Evolutionary conservation across 2,797 vertebrate genomes (phyloP).

Genomic region (Acanthurus tractus): DNA sequence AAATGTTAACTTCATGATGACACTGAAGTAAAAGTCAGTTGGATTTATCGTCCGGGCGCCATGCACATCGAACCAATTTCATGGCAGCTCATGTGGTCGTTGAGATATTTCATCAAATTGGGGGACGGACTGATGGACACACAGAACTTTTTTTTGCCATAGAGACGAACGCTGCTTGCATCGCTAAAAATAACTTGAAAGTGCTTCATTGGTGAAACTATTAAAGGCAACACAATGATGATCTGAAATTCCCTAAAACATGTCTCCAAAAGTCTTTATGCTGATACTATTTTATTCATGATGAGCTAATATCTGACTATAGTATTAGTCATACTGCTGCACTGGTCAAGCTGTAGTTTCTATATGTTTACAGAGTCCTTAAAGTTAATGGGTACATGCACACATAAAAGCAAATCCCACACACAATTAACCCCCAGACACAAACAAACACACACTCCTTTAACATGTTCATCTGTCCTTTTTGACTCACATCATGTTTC

Average conservation of each 20-base stretch:
- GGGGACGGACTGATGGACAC: background rate
- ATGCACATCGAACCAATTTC: background rate
- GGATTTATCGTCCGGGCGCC: background rate
- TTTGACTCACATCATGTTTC: constrained; percentile 27
- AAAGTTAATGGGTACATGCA: background rate
- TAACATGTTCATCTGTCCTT: constrained; percentile 21
- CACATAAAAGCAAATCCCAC: constrained; percentile 4
- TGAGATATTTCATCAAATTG: background rate
- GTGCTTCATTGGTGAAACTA: background rate
- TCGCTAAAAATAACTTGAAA: background rate
- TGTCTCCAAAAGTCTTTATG: background rate
- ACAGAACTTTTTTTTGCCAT: background rate
- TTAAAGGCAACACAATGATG: no score
- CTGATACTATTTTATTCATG: constrained; percentile 1
- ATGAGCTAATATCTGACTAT: constrained; percentile 5
- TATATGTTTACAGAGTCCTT: background rate
- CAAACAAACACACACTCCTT: constrained; percentile 29
- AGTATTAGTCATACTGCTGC: background rate
- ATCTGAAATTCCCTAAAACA: background rate
- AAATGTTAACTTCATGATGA: background rate
- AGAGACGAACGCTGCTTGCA: no score
- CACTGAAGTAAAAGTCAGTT: background rate
- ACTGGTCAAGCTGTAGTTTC: background rate
- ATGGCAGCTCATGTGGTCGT: background rate
- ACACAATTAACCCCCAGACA: constrained; percentile 2